Evolutionary conservation across 2,888 invertebrate species (phyloP).

Genomic region (Phoenoteleia sp.): DNA sequence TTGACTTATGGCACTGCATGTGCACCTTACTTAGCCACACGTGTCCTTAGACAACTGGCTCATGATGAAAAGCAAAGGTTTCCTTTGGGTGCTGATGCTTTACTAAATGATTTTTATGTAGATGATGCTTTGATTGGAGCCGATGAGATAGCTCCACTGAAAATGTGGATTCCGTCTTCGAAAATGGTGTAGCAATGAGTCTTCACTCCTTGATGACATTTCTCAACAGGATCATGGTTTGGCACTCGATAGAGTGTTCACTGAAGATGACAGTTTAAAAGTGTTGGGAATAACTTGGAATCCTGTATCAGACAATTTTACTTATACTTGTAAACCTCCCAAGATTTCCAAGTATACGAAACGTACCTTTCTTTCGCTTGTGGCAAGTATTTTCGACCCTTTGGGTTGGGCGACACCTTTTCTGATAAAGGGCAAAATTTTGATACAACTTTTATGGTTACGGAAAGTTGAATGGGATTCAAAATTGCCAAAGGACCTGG

Average conservation of each 20-base stretch:
- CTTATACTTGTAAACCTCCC: too few species aligned
- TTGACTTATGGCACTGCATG: conserved; percentile 37
- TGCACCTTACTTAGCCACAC: too few species aligned
- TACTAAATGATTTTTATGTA: not conserved
- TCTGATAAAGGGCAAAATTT: not conserved
- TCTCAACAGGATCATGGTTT: not conserved
- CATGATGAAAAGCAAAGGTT: not conserved
- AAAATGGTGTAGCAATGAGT: not conserved
- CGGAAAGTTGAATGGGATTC: not conserved
- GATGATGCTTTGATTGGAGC: conserved; percentile 8
- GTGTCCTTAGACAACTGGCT: not conserved
- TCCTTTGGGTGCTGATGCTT: not conserved
- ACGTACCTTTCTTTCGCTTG: not conserved
- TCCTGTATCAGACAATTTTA: too few species aligned
- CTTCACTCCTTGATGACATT: not conserved
- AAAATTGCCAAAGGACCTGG: not conserved
- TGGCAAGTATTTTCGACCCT: not conserved
- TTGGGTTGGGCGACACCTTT: not conserved
- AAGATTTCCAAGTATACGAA: not conserved
- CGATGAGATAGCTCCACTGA: not conserved
- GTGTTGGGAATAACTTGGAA: not conserved
- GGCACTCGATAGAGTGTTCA: not conserved
- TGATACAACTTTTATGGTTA: not conserved
- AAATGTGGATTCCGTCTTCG: conserved; percentile 2
- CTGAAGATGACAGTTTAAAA: not conserved